Base-by-base conservation (phyloP, 2,888 invertebrate genomes). In the Drosophila dives region DNA sequence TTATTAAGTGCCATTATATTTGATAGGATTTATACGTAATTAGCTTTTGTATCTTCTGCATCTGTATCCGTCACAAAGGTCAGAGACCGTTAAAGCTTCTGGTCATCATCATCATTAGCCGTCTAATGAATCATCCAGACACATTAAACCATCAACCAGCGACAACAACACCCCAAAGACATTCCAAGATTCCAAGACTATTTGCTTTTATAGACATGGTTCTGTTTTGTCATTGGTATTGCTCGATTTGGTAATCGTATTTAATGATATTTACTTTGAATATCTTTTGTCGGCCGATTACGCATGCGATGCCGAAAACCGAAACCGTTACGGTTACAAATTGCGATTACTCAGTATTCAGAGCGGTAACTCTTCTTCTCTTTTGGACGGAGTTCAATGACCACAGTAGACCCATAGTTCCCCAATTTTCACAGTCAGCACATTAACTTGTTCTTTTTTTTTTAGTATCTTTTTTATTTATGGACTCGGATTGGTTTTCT, bases 171-270 rank as follows among this genome's bases (percentile, higher is more conserved):
- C 45, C 15, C 45, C 45, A 45, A 15, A 7, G 8, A 15, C 45
- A 45, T 45, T 56, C 64, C 58, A 67, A 56, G 65, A 42, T 12
- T 64, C 71, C 40, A 65, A 55, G 23, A 17, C 36, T 59, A 34
- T 33, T 40, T 40, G 58, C 66, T 73, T 80, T 83, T 83, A 73
- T 83, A 72, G 74, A 40, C 56, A 12, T 23, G 17, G 26, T 36
- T 72, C 60, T 64, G 61, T 75, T 69, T 76, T 70, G 80, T 80
- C 80, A 78, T 80, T 76, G 56, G 72, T 29, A 56, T 54, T 26
- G 63, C 70, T 85, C 64, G 71, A 75, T 88, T 85, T 89, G 87
- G 87, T 86, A 85, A 85, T 84, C 87, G 81, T 77, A 83, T 89
- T 86, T 72, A 81, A 81, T 89, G 87, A 81, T 86, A 81, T 89